Base-by-base conservation (phyloP, 2,113 vertebrate species). In the Phodopus roborovskii region DNA sequence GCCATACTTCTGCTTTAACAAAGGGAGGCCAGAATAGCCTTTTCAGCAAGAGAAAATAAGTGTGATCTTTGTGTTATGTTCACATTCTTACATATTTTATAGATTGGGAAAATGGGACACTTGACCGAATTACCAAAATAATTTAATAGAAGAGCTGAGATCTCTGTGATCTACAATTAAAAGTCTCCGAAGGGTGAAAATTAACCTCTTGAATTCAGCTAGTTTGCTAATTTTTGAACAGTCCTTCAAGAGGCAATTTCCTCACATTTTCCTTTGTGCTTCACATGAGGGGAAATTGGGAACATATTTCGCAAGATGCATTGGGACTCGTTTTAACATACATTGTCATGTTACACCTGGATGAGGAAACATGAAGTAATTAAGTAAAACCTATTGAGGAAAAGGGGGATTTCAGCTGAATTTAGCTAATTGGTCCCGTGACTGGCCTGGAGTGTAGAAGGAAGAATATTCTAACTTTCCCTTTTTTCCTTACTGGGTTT, bases 401-500 rank as follows among this genome's bases (percentile, higher is more conserved):
- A 95, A 95, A 73, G 24, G n/a, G 90, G n/a, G n/a, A 96, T 96
- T 87, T 93, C 83, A 81, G 70, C 33, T n/a, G 94, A 96, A 84
- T 88, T 94, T 91, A 97, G 90, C 82, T 96, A 92, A 96, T 88
- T 94, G 94, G 91, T 96, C 82, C 88, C 64, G 62, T 62, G 78
- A 93, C 53, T 77, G 68, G 50, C 77, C 85, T 50, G 53, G 60
- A 83, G 88, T 39, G 48, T 45, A 83, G 87, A 68, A 95, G 94
- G 87, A 71, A 97, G 87, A 88, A 92, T 92, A 94, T 97, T 95
- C 97, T 92, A 92, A 93, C 48, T 26, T 45, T 75, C 45, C 12
- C 48, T 71, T 95, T 97, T 96, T 96, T 96, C 88, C 92, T 97
- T 95, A 90, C 86, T 1, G 28, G 58, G 74, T 96, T 97, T 91